Evolutionary conservation across 1,140 invertebrate genomes (phyloP).

Genomic region (Hylyphantes graminicola): DNA sequence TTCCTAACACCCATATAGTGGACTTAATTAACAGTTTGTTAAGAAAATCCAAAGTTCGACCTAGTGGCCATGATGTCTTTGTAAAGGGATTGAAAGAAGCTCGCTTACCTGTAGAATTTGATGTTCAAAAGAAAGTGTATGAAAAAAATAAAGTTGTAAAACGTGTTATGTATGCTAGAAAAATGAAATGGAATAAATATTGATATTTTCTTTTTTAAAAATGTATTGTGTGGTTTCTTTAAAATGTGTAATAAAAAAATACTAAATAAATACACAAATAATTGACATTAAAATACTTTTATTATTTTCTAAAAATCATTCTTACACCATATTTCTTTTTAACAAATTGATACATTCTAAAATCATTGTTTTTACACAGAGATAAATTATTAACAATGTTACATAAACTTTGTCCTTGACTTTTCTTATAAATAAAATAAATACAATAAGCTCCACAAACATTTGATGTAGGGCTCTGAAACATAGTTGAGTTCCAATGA

Average conservation of each 20-base stretch:
- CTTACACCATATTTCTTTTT: too few species aligned
- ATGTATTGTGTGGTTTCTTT: too few species aligned
- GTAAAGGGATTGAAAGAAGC: background rate
- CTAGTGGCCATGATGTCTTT: background rate
- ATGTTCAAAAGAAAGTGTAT: background rate
- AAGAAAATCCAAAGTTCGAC: background rate
- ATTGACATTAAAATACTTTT: too few species aligned
- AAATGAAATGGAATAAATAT: background rate
- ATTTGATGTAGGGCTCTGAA: background rate
- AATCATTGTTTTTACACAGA: constrained; percentile 3
- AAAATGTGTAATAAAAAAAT: too few species aligned
- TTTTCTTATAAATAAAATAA: constrained; percentile 1
- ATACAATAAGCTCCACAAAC: constrained; percentile 11
- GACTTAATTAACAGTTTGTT: background rate
- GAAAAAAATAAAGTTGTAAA: background rate
- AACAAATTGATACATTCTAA: background rate
- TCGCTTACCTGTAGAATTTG: background rate
- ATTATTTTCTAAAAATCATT: too few species aligned
- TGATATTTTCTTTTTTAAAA: constrained; percentile 1
- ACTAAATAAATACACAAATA: too few species aligned
- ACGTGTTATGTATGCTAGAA: background rate
- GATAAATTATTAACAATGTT: background rate
- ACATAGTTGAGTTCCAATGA: background rate
- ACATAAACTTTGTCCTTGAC: background rate
- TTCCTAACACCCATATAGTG: background rate